phyloP scores from a whole-genome alignment of 2,797 vertebrate genomes.

The Tachyglossus aculeatus region DNA sequence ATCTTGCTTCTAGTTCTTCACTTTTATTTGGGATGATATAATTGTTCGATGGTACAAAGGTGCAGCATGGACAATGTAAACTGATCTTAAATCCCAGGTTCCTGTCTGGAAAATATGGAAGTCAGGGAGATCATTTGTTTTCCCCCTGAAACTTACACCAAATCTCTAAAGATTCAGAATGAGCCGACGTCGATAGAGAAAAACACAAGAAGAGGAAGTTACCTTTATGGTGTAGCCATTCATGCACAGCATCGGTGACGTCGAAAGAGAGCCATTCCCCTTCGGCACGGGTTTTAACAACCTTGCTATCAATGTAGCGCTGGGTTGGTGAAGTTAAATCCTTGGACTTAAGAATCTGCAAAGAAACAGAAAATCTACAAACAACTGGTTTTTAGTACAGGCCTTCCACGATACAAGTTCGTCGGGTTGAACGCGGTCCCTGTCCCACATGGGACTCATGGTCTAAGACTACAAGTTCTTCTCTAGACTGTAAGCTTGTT shows the following conservation, averaged over 20 bases:
- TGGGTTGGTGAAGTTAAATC: conserved; percentile 90
- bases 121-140: conserved; percentile 39
- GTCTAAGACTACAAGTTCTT: no score
- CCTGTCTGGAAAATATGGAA: conserved; percentile 85
- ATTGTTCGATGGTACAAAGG: conserved; percentile 94
- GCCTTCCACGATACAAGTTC: no score
- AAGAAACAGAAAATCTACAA: conserved; percentile 51
- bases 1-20: conserved; percentile 93
- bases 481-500: no score
- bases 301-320: conserved; percentile 96
- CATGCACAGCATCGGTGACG: conserved; percentile 92
- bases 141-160: neutral
- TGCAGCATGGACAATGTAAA: conserved; percentile 95
- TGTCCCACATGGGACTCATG: no score
- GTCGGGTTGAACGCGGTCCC: no score
- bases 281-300: conserved; percentile 91
- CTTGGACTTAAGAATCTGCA: conserved; percentile 91
- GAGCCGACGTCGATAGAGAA: conserved; percentile 4
- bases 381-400: no score
- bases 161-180: conserved; percentile 8
- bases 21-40: conserved; percentile 98
- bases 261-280: conserved; percentile 98
- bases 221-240: conserved; percentile 96
- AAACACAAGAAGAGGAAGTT: conserved; percentile 40
- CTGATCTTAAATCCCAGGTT: conserved; percentile 98